phyloP scores from a whole-genome alignment of 1,140 invertebrate species.

The Danaus plexippus region DNA sequence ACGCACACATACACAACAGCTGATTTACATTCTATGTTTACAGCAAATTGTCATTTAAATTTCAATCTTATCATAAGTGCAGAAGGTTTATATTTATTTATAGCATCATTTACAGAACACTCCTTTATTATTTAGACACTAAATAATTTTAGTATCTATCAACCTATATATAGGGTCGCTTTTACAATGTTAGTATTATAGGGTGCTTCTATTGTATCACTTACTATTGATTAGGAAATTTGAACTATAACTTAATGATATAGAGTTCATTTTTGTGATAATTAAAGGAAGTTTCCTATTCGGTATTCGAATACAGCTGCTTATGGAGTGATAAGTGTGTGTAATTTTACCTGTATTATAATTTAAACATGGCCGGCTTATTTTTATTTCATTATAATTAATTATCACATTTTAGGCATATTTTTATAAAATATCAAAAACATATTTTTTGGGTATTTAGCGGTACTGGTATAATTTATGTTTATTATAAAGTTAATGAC shows the following conservation, averaged over 20 bases:
- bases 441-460: too few relatives aligned
- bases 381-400: conserved; percentile 26
- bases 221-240: conserved; percentile 5
- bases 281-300: conserved; percentile 7
- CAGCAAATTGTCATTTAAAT: conserved; percentile 2
- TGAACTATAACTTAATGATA: background rate
- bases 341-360: conserved; percentile 24
- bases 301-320: conserved; percentile 14
- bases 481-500: too few relatives aligned
- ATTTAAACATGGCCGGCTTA: conserved; percentile 26
- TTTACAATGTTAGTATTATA: background rate
- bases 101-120: background rate
- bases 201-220: background rate
- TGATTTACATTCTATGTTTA: conserved; percentile 37
- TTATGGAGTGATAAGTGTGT: conserved; percentile 8
- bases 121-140: background rate
- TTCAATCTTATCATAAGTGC: conserved; percentile 4
- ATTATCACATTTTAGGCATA: conserved; percentile 15
- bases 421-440: too few relatives aligned
- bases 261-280: conserved; percentile 4
- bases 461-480: too few relatives aligned
- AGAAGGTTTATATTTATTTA: conserved; percentile 11
- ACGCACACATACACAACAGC: conserved; percentile 31
- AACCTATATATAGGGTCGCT: conserved; percentile 5
- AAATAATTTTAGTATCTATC: background rate